Evolutionary conservation across 1,140 invertebrate genomes (phyloP).

Genomic region (Reticulitermes speratus): DNA sequence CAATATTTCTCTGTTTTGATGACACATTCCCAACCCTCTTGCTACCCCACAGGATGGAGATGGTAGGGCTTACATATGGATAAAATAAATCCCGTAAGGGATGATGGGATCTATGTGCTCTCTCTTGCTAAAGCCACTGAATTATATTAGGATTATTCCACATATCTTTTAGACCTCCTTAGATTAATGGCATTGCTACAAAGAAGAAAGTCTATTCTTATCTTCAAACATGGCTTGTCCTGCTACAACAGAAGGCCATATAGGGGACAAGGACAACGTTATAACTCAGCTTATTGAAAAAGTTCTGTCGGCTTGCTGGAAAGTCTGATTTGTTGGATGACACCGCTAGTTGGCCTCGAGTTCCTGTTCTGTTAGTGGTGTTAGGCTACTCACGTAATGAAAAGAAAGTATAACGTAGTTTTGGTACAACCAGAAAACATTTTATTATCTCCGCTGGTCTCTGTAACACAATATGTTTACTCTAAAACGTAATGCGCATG

Average conservation of each 20-base stretch:
- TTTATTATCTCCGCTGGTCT: too few relatives aligned
- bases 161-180: not conserved
- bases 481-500: too few relatives aligned
- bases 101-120: not conserved
- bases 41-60: not conserved
- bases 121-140: not conserved
- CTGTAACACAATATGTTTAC: too few relatives aligned
- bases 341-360: not conserved
- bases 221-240: not conserved
- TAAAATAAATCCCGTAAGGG: not conserved
- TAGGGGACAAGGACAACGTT: not conserved
- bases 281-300: not conserved
- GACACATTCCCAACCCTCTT: not conserved
- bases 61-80: not conserved
- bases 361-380: not conserved
- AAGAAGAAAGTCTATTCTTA: not conserved
- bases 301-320: not conserved
- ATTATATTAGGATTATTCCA: not conserved
- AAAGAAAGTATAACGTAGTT: too few relatives aligned
- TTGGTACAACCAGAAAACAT: too few relatives aligned
- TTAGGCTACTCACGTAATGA: not conserved
- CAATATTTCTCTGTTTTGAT: not conserved
- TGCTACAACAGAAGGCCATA: not conserved
- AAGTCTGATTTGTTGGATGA: not conserved
- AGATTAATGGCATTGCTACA: slow-evolving; percentile 7